Evolutionary conservation across 2,797 vertebrate genomes (phyloP).

Genomic region (Sebastes variabilis): DNA sequence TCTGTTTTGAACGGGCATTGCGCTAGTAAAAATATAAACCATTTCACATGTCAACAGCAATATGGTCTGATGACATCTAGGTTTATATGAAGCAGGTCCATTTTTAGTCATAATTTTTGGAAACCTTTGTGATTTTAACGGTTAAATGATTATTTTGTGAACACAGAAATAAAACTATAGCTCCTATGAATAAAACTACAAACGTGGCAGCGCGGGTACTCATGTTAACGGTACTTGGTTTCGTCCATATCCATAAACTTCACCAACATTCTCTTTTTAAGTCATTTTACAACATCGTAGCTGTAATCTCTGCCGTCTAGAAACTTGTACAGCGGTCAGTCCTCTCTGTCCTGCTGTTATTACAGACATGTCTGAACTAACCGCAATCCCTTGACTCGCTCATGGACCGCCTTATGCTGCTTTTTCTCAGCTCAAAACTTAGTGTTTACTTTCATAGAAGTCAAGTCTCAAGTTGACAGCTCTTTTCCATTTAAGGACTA

Average conservation of each 20-base stretch:
- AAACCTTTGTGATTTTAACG: too few species aligned
- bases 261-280: neutral
- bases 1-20: too few species aligned
- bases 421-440: neutral
- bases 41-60: too few species aligned
- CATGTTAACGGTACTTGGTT: neutral
- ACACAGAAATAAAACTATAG: too few species aligned
- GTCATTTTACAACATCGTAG: neutral
- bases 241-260: neutral
- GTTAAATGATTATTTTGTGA: too few species aligned
- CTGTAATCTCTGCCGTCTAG: neutral
- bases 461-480: neutral
- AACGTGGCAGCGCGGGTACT: neutral
- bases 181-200: too few species aligned
- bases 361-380: neutral
- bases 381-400: neutral
- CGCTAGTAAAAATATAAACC: too few species aligned
- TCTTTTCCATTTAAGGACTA: neutral
- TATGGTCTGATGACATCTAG: too few species aligned
- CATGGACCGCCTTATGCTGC: neutral
- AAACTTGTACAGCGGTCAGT: neutral
- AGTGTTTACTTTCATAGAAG: neutral
- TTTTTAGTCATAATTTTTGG: rapidly evolving
- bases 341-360: neutral
- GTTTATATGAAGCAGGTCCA: too few species aligned